phyloP scores from a whole-genome alignment of 2,113 vertebrate species.

The Eidolon helvum region DNA sequence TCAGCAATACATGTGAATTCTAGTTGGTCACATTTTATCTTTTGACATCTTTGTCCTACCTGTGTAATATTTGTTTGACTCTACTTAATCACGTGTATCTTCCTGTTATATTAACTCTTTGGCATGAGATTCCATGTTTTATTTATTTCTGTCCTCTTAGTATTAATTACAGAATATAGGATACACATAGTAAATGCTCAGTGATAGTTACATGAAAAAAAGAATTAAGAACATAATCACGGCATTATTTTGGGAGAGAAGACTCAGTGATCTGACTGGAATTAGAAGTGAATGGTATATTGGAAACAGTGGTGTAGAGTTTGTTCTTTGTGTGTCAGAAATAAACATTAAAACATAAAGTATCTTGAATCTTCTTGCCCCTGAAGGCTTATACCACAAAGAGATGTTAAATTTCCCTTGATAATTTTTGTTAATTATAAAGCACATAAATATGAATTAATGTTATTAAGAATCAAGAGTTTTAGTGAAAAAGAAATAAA shows the following conservation, averaged over 20 bases:
- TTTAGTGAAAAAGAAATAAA: not conserved
- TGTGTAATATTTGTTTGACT: not conserved
- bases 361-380: not conserved
- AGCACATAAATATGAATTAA: not conserved
- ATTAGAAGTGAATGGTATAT: not conserved
- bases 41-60: not conserved
- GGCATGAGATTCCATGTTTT: not conserved
- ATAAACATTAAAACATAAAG: too few species aligned
- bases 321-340: too few species aligned
- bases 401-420: not conserved
- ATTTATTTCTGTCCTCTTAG: not conserved
- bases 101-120: not conserved
- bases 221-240: not conserved
- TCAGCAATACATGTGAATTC: not conserved
- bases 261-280: not conserved
- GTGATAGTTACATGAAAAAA: not conserved
- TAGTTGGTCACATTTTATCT: not conserved
- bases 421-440: not conserved
- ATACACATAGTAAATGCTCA: not conserved
- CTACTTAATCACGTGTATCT: not conserved
- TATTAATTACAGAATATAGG: not conserved
- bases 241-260: not conserved
- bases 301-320: not conserved
- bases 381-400: not conserved
- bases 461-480: not conserved